These are phyloP conservation scores for Anas platyrhynchos DNA, from an alignment of 2,113 vertebrate genomes.

Conservation along the genomic window DNA sequence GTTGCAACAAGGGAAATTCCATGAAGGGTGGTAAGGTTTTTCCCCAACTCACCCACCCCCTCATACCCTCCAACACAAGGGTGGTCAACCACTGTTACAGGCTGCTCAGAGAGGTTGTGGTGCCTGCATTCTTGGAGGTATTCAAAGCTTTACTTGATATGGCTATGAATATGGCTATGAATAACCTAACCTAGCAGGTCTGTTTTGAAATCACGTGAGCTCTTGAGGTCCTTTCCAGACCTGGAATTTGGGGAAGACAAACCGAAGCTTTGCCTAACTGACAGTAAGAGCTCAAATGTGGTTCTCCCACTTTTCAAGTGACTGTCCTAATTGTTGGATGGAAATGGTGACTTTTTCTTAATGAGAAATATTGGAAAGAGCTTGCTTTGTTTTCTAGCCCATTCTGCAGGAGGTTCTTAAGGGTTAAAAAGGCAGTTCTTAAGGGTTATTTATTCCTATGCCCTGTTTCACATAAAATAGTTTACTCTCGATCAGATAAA, in stretches of 20 bases:
- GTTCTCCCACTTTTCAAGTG: background rate
- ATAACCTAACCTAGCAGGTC: background rate
- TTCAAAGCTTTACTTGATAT: background rate
- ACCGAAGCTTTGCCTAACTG: background rate
- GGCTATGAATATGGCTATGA: background rate
- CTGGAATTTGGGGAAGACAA: background rate
- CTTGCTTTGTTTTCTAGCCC: background rate
- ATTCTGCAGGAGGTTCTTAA: background rate
- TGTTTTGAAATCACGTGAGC: background rate
- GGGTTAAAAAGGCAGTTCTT: background rate
- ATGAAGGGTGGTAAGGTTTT: background rate
- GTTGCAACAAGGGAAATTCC: background rate
- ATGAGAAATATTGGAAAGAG: background rate
- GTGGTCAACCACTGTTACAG: background rate
- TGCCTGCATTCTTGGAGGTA: background rate
- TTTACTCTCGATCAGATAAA: background rate
- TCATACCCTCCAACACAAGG: accelerated
- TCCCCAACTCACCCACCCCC: too few relatives aligned
- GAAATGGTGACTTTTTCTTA: background rate
- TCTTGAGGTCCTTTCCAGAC: background rate
- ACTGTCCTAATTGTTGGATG: background rate
- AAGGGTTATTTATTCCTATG: background rate
- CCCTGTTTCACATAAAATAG: background rate
- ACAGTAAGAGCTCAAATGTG: background rate
- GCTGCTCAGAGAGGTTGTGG: background rate